Base-by-base conservation (phyloP, 2,113 vertebrate genomes). In the Neoarius graeffei region DNA sequence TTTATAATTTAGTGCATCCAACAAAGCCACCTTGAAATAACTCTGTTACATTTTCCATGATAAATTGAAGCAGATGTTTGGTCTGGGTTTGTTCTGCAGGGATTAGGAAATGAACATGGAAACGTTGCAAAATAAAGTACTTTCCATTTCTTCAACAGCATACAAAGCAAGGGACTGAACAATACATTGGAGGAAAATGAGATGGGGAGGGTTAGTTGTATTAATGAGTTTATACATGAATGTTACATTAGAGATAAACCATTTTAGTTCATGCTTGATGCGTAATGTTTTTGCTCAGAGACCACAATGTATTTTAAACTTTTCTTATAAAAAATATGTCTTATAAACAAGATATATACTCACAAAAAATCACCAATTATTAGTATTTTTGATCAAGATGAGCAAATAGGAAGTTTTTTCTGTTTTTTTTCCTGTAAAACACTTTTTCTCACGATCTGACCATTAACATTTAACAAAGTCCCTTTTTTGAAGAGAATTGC, bases 1-100 rank as follows among this genome's bases (percentile, higher is more conserved):
- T 90, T 92, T 89, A 91, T 71, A 89, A 91, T 90, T 77, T 57
- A 90, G 81, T 73, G 87, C 81, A 84, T 90, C 85, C 82, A 92
- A 84, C 64, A 87, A 87, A 92, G 62, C 81, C 86, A 89, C 88
- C 81, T 89, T 87, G 84, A 88, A 87, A 89, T 87, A 86, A 56
- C 86, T 90, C 81, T 81, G 86, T 62, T 89, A 84, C 17, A 80
- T 91, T 87, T 92, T 93, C 82, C 76, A 88, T 87, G 85, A 91
- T 93, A 93, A 95, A 91, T 87, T 71, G 84, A 86, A 91, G 86
- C 94, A 95, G 93, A 94, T 94, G 94, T 90, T 92, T 84, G 85
- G 89, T 86, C 88, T 87, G 82, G 54, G 88, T 86, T 89, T 54
- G 83, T 35, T 90, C 89, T 93, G 88, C 20, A 85, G 90, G 90